Evolutionary conservation across 1,140 invertebrate species (phyloP), one percentile per base, ranked within the genome.

Genomic region (Cotesia glomerata): DNA sequence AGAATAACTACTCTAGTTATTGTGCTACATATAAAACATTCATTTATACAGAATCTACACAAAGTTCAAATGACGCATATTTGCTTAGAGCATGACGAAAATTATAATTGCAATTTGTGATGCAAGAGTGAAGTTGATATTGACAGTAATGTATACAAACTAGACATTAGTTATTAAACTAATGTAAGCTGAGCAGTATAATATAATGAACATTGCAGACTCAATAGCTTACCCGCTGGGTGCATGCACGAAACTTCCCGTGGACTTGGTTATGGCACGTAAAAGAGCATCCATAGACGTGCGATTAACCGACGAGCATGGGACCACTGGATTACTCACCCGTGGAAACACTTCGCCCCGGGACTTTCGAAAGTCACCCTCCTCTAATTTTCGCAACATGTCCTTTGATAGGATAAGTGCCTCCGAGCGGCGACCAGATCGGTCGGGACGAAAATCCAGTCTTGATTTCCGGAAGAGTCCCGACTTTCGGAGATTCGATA

Each of bases 251-350:
- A 82, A 79, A 77, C 86, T 84, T 71, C 84, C 86, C 11, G 82
- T 82, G 32, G 86, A 87, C 58, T 86, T 86, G 39, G 11, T 45
- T 49, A 78, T 87, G 58, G 78, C 84, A 59, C 78, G 84, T 11
- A 87, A 86, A 70, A 78, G 84, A 73, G 86, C 85, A 56, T 87
- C 86, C 5, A 81, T 87, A 77, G 86, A 87, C 51, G 56, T 85
- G 3, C 79, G 79, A 72, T 76, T 85, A 54, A 73, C 85, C 49
- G 85, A 87, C 45, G 84, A 86, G 63, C 75, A 86, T 32, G 80
- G 75, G 4, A 69, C 72, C 3, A 62, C 58, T n/a, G 71, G 64
- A 39, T 52, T 77, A 36, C 45, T 76, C 9, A 82, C 77, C 51
- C 73, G 77, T 5, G 71, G 72, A 2, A 85, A 81, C 75, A 76